A percentile compares a stretch with the other conserved stretches of the same genome.
Conservation (phyloP, 2,888 invertebrate species). For the Latrodectus elegans region DNA sequence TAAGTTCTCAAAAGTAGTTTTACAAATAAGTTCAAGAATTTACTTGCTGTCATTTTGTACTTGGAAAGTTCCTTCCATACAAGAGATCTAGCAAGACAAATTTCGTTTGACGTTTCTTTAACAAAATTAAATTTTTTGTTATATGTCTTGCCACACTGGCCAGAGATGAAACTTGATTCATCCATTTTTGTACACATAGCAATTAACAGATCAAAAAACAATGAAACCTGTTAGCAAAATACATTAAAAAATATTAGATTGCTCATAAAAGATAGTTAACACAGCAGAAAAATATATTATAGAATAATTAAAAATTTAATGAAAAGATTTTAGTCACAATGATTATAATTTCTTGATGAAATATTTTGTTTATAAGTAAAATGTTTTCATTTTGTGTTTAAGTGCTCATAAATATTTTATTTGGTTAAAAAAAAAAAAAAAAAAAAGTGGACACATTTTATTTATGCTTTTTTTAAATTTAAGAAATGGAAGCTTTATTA, state of each 20-base stretch:
- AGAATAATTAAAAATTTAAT: background rate
- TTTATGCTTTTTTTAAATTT: too few species aligned
- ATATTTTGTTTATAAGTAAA: too few species aligned
- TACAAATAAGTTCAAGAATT: conserved; percentile 11
- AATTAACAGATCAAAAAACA: conserved; percentile 77
- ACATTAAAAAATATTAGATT: background rate
- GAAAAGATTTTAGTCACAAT: background rate
- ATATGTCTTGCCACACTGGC: conserved; percentile 72
- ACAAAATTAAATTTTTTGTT: conserved; percentile 67
- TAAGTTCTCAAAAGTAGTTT: background rate
- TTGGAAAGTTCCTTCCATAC: conserved; percentile 74
- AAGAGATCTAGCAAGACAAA: conserved; percentile 73
- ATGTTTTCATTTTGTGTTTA: too few species aligned
- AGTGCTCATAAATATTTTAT: too few species aligned
- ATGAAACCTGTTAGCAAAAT: conserved; percentile 75
- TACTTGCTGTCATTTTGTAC: conserved; percentile 74
- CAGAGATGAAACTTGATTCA: conserved; percentile 74
- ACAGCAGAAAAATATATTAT: too few species aligned
- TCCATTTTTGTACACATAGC: conserved; percentile 75
- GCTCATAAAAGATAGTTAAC: background rate
- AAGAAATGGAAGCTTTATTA: too few species aligned
- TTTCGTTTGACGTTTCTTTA: conserved; percentile 64
- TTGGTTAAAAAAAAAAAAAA: too few species aligned
- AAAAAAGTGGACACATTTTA: too few species aligned
- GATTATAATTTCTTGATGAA: too few species aligned